Evolutionary conservation across 2,113 vertebrate genomes (phyloP).

Genomic region (Smithornis capensis): DNA sequence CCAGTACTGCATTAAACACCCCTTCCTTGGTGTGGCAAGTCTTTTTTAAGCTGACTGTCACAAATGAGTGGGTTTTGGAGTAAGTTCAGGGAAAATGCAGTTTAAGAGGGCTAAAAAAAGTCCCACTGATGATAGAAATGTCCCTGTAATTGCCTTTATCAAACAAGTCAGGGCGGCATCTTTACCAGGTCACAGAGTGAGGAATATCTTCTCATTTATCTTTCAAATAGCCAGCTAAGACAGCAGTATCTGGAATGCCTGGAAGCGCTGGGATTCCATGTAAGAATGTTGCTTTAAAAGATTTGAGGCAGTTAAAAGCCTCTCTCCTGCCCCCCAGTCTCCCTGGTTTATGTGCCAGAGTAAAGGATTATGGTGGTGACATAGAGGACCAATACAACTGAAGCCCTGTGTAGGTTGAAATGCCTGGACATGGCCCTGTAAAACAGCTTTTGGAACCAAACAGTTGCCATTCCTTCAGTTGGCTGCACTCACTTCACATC

Average conservation of each 20-base stretch:
- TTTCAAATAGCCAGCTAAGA: neutral
- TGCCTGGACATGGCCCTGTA: too few species aligned
- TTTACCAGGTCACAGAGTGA: neutral
- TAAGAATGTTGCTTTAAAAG: neutral
- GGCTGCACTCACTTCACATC: neutral
- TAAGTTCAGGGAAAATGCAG: neutral
- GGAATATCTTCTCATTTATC: neutral
- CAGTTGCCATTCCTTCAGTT: fast-evolving
- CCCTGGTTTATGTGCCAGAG: fast-evolving
- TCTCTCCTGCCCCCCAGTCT: neutral
- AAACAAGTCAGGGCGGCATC: neutral
- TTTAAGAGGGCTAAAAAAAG: neutral
- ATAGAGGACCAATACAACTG: neutral
- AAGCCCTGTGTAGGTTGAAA: fast-evolving
- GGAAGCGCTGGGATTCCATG: neutral
- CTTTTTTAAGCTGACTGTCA: neutral
- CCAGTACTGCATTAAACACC: constrained; percentile 56
- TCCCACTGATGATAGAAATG: neutral
- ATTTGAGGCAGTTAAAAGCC: neutral
- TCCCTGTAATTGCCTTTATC: neutral
- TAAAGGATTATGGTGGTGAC: fast-evolving
- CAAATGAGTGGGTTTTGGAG: neutral
- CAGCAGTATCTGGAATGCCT: neutral
- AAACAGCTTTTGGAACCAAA: neutral
- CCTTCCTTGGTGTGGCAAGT: constrained; percentile 16